These are phyloP conservation scores for Pao palembangensis DNA, from an alignment of 2,113 vertebrate species.

Conservation along the genomic window DNA sequence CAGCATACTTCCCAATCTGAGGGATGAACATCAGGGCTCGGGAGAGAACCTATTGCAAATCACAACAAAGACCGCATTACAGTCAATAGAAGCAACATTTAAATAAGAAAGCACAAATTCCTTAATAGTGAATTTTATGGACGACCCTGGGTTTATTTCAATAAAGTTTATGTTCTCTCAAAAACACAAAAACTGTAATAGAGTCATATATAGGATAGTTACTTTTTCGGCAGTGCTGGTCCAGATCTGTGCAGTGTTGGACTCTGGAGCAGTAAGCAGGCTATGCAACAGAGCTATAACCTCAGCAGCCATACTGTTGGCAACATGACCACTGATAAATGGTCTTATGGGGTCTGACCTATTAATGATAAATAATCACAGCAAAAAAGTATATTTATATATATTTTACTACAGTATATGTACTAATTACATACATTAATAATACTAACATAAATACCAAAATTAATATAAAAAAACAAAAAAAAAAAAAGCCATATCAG, in stretches of 20 bases:
- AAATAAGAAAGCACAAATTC: too few species aligned
- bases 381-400: background rate
- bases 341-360: constrained; percentile 94
- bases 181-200: background rate
- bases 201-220: constrained; percentile 16
- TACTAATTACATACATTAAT: too few species aligned
- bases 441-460: background rate
- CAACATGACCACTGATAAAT: constrained; percentile 97
- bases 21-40: constrained; percentile 97
- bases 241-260: constrained; percentile 97
- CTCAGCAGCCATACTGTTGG: constrained; percentile 98
- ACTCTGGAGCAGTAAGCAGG: constrained; percentile 93
- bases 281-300: constrained; percentile 95
- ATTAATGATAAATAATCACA: background rate
- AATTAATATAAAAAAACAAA: background rate
- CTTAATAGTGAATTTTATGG: too few species aligned
- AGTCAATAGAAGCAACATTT: background rate
- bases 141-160: too few species aligned
- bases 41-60: constrained; percentile 84
- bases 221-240: constrained; percentile 96
- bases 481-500: too few species aligned
- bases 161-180: too few species aligned
- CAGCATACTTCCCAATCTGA: constrained; percentile 92
- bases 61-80: background rate
- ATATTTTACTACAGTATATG: background rate